phyloP scores from a whole-genome alignment of 2,888 invertebrate genomes.

The Taphrorychus bicolor region DNA sequence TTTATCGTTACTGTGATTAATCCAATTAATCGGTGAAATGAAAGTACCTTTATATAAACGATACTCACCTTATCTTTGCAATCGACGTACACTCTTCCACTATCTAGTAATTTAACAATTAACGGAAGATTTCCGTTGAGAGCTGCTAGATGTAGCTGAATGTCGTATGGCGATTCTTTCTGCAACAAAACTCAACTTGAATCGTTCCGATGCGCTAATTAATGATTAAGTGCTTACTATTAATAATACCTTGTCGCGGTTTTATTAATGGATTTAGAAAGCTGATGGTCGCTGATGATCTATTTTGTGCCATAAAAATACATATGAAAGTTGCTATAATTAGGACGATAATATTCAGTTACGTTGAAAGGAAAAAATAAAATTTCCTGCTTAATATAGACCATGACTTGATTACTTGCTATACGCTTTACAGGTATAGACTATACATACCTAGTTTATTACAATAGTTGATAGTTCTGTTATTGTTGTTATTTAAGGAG shows the following conservation, averaged over 20 bases:
- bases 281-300: not conserved
- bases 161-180: constrained; percentile 94
- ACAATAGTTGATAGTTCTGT: not conserved
- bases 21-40: not conserved
- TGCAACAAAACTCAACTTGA: constrained; percentile 55
- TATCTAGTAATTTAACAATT: constrained; percentile 82
- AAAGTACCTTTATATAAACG: no score
- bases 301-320: not conserved
- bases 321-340: constrained; percentile 1
- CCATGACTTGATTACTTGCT: not conserved
- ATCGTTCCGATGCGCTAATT: not conserved
- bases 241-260: no score
- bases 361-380: not conserved
- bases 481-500: not conserved
- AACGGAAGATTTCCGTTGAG: constrained; percentile 82
- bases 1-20: not conserved
- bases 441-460: not conserved
- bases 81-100: constrained; percentile 94
- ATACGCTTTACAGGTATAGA: not conserved
- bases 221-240: not conserved
- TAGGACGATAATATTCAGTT: not conserved
- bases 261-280: constrained; percentile 4
- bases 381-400: not conserved
- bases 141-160: constrained; percentile 90
- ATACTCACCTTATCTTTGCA: constrained; percentile 82